Evolutionary conservation across 1,140 invertebrate species (phyloP).

Genomic region (Drosophila bocki): DNA sequence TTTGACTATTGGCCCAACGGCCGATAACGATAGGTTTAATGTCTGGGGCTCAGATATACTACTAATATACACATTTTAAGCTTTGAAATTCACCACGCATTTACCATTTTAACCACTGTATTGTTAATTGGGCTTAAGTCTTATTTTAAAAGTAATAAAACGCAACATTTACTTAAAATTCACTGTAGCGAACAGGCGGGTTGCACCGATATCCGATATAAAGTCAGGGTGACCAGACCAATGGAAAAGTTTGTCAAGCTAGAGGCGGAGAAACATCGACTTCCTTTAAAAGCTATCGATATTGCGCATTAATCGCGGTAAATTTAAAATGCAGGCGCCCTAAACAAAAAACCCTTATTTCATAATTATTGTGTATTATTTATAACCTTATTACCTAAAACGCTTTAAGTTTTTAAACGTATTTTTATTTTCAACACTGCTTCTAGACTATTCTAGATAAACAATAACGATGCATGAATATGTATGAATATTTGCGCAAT

Average conservation of each 20-base stretch:
- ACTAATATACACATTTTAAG: not conserved
- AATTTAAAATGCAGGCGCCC: not conserved
- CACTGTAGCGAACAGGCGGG: not conserved
- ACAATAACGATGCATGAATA: no score
- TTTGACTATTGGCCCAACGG: slow-evolving; percentile 4
- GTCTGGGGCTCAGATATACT: not conserved
- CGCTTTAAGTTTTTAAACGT: no score
- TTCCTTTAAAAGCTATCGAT: not conserved
- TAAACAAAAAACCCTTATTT: no score
- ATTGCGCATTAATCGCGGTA: not conserved
- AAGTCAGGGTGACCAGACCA: not conserved
- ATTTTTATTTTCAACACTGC: no score
- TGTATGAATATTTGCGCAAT: not conserved
- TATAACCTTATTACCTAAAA: no score
- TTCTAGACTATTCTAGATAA: no score
- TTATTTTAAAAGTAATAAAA: no score
- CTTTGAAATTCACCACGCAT: not conserved
- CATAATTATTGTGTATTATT: no score
- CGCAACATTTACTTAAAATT: no score
- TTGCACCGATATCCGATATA: not conserved
- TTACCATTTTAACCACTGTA: not conserved
- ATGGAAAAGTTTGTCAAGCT: not conserved
- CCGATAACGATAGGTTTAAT: slow-evolving; percentile 7
- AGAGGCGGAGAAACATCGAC: no score
- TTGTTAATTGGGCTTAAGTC: not conserved